Base-by-base conservation (phyloP, 2,113 vertebrate species). In the Paramormyrops kingsleyae region DNA sequence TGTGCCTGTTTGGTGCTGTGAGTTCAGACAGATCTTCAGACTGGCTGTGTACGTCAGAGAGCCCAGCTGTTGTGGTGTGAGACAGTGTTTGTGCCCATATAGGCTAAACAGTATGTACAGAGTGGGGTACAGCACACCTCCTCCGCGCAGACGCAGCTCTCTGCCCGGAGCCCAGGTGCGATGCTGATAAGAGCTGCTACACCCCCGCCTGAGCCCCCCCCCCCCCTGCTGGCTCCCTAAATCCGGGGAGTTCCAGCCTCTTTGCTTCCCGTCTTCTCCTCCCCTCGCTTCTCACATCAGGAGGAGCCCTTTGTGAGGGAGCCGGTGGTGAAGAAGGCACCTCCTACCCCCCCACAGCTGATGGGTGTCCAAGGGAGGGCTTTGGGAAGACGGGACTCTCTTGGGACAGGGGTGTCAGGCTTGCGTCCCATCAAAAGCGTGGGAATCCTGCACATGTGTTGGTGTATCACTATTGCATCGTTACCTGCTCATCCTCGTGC, bases 91-190 rank as follows among this genome's bases (percentile, higher is more conserved):
- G 49, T 24, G 46, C 46, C 84, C 10, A 12, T 52, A 27, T 31
- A 83, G 88, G 31, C 49, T 56, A 49, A 83, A 89, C 88, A 89
- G 46, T 10, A 44, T 21, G 66, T 24, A 12, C 88, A 50, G 21
- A 27, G 46, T 8, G 46, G 88, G 66, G 88, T 31, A 89, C 46
- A 49, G 87, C 52, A 21, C 53, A 17, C 39, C 85, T 44, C 53
- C 87, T 70, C 27, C 49, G 19, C 6, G 35, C 88, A 89, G 47
- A 42, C 27, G 21, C 70, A 52, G 88, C 74, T n/a, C 47, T 89
- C 49, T 83, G 74, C 8, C 77, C 80, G 90, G 70, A 90, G 91
- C 90, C 94, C 94, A 94, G 95, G 95, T 95, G 94, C 92, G 92
- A 88, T 53, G 83, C 90, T 91, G 95, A 95, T 95, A 95, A 95